phyloP scores from a whole-genome alignment of 2,113 vertebrate species.

The Nycticebus coucang region DNA sequence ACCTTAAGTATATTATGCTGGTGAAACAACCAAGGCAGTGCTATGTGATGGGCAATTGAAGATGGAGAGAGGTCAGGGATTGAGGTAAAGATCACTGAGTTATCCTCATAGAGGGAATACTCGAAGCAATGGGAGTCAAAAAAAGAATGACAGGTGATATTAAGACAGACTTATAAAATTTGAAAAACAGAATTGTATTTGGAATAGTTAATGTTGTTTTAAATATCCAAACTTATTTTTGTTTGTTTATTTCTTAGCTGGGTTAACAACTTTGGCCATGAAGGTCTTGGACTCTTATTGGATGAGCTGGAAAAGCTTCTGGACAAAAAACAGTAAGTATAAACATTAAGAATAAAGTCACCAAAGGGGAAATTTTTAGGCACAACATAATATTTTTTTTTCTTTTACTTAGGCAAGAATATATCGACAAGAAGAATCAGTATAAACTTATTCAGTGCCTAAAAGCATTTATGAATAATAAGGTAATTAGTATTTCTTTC shows the following conservation, averaged over 20 bases:
- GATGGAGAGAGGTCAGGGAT: neutral
- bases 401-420: conserved; percentile 90
- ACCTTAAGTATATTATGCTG: neutral
- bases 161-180: neutral
- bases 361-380: neutral
- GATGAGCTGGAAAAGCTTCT: conserved; percentile 95
- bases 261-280: conserved; percentile 99
- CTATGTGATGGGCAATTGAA: neutral
- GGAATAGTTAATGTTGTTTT: conserved; percentile 15
- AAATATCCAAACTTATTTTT: neutral
- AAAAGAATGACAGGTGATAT: neutral
- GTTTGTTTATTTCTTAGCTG: conserved; percentile 87
- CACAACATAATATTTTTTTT: neutral
- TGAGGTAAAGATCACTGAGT: neutral
- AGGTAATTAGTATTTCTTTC: conserved; percentile 87
- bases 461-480: conserved; percentile 99
- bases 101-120: neutral
- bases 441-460: conserved; percentile 99
- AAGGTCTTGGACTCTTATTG: conserved; percentile 96
- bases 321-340: conserved; percentile 97
- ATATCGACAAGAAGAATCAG: conserved; percentile 97
- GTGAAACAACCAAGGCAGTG: neutral
- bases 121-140: neutral
- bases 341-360: conserved; percentile 21
- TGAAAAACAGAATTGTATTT: conserved; percentile 19